Evolutionary conservation across 1,140 invertebrate genomes (phyloP).

Genomic region (Coelopa frigida): DNA sequence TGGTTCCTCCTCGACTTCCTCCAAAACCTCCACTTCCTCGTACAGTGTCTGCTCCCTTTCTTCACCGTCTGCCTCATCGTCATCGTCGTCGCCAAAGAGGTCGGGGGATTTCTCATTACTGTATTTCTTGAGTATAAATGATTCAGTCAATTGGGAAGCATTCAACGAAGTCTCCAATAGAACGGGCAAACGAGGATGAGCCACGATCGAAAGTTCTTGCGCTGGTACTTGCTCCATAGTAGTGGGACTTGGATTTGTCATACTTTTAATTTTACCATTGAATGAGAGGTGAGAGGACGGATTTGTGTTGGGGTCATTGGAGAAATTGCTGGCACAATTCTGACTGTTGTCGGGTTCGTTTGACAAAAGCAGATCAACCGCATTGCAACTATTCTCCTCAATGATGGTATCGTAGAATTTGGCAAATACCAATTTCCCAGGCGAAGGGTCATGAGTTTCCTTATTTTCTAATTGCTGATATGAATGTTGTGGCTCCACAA

Average conservation of each 20-base stretch:
- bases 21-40: constrained; percentile 19
- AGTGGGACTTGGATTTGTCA: constrained; percentile 14
- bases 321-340: background rate
- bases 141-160: constrained; percentile 20
- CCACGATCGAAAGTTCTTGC: constrained; percentile 4
- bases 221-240: constrained; percentile 4
- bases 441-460: constrained; percentile 9
- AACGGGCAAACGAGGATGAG: constrained; percentile 8
- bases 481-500: too few species aligned
- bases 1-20: constrained; percentile 22
- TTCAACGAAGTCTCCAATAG: constrained; percentile 16
- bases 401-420: constrained; percentile 30
- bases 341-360: constrained; percentile 2
- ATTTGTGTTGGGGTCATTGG: background rate
- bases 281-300: constrained; percentile 24
- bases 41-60: background rate
- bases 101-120: constrained; percentile 39
- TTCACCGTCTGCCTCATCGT: constrained; percentile 20
- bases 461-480: too few species aligned
- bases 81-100: constrained; percentile 39
- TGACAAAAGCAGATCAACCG: constrained; percentile 30
- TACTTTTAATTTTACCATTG: constrained; percentile 38
- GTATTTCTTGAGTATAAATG: constrained; percentile 23
- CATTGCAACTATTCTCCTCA: constrained; percentile 42
- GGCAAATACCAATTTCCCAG: constrained; percentile 29